Evolutionary conservation across 2,797 vertebrate genomes (phyloP), one percentile per base, ranked within the genome.

Genomic region (Pteronotus mesoamericanus): DNA sequence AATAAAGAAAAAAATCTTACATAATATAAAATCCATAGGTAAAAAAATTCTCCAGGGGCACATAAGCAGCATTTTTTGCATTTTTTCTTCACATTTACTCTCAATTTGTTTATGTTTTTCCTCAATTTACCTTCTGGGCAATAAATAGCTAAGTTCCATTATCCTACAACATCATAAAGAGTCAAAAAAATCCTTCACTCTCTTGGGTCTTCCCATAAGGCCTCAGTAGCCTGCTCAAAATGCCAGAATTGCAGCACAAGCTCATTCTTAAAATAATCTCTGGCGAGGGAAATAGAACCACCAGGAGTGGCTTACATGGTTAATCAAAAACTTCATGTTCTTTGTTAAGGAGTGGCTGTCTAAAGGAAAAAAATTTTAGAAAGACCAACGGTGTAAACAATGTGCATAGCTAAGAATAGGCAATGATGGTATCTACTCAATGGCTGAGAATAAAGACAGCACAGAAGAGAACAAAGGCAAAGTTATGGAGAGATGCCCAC

Each of bases 401-500:
- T 75, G 61, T 39, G 18, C 37, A 34, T 26, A 32, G 39, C 66
- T 93, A 26, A 53, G 64, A 86, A 89, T 51, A 74, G 34, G 32
- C 32, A 69, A 55, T 82, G 66, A 44, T 26, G 79, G 21, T 86
- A 6, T 86, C n/a, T 75, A 26, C 6, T 74, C 57, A 91, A 44
- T 12, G 5, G 29, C 32, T 91, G 26, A 80, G 83, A 91, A 95
- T 51, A 84, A 91, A 89, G 48, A 29, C 39, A 89, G 16, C 34
- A 82, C 10, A 86, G 75, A 94, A 83, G 78, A 93, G 85, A 93
- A 78, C 42, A 66, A 92, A 86, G 44, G 7, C 32, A 55, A 75
- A 77, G 34, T 95, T 89, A 59, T 5, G 15, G 48, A 83, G 55
- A 39, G 8, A 77, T 86, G 85, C 29, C 57, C 32, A 84, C 37